Evolutionary conservation across 2,888 invertebrate genomes (phyloP).

Genomic region (Brachyopa scutellaris): DNA sequence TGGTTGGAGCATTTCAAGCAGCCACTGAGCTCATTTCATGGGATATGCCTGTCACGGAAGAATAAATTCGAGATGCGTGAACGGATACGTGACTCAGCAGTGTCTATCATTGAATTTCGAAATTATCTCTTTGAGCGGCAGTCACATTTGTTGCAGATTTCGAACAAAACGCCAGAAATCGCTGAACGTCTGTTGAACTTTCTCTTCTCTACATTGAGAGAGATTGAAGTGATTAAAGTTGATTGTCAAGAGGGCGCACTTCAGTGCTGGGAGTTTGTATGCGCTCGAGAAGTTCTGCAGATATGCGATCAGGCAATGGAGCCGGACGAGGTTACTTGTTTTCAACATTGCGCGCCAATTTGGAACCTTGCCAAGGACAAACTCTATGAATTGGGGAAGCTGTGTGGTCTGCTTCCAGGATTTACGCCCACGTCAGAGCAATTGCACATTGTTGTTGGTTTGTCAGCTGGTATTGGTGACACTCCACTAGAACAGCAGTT

Average conservation of each 20-base stretch:
- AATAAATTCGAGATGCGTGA: slow-evolving; percentile 83
- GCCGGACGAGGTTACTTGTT: slow-evolving; percentile 88
- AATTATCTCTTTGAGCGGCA: slow-evolving; percentile 97
- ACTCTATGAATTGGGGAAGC: slow-evolving; percentile 88
- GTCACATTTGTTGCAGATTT: slow-evolving; percentile 88
- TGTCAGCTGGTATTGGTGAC: slow-evolving; percentile 96
- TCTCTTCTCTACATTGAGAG: slow-evolving; percentile 93
- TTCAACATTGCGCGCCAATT: slow-evolving; percentile 91
- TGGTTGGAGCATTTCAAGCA: slow-evolving; percentile 93
- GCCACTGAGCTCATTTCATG: slow-evolving; percentile 92
- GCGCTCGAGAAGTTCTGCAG: slow-evolving; percentile 93
- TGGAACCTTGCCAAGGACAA: slow-evolving; percentile 95
- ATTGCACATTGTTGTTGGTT: slow-evolving; percentile 93
- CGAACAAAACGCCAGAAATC: slow-evolving; percentile 84
- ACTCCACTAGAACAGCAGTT: slow-evolving; percentile 83
- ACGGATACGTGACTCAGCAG: slow-evolving; percentile 79
- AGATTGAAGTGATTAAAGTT: slow-evolving; percentile 91
- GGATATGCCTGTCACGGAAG: slow-evolving; percentile 86
- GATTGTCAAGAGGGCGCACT: slow-evolving; percentile 91
- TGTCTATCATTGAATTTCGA: slow-evolving; percentile 93
- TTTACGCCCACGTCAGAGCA: slow-evolving; percentile 92
- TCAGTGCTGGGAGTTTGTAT: slow-evolving; percentile 96
- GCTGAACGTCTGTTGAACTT: slow-evolving; percentile 94
- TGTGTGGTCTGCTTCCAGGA: slow-evolving; percentile 95
- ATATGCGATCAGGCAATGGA: slow-evolving; percentile 88